These are phyloP conservation scores for Megaleporinus macrocephalus DNA, from an alignment of 2,113 vertebrate genomes.

Conservation along the genomic window DNA sequence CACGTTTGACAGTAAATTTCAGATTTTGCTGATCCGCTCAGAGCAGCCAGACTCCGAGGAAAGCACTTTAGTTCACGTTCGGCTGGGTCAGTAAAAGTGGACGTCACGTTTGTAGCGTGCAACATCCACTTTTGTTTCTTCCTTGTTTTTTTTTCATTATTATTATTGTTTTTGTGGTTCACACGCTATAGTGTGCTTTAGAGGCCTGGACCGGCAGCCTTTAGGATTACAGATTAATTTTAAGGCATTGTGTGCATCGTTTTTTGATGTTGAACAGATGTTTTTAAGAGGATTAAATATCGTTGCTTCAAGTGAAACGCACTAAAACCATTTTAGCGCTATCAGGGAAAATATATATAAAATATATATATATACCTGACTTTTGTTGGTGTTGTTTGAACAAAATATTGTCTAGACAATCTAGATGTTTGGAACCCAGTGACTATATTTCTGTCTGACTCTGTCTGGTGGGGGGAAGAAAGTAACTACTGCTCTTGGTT, in stretches of 20 bases:
- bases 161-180: neutral
- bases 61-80: conserved; percentile 24
- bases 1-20: neutral
- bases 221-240: neutral
- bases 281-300: conserved; percentile 4
- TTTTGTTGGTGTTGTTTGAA: conserved; percentile 30
- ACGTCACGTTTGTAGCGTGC: neutral
- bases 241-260: neutral
- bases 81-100: neutral
- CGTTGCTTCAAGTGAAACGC: conserved; percentile 10
- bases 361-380: conserved; percentile 34
- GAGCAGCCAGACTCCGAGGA: neutral
- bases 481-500: neutral
- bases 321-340: neutral
- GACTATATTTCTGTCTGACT: too few species aligned
- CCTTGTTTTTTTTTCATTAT: too few species aligned
- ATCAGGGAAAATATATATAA: conserved; percentile 41
- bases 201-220: neutral
- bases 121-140: neutral
- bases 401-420: neutral
- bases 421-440: neutral
- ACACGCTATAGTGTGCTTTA: neutral
- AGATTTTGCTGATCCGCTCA: neutral
- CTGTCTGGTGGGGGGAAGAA: too few species aligned
- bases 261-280: neutral